Percentiles rank a stretch among this genome's conserved stretches.
phyloP scores from a whole-genome alignment of 2,113 vertebrate species.

The Phoenicopterus ruber region DNA sequence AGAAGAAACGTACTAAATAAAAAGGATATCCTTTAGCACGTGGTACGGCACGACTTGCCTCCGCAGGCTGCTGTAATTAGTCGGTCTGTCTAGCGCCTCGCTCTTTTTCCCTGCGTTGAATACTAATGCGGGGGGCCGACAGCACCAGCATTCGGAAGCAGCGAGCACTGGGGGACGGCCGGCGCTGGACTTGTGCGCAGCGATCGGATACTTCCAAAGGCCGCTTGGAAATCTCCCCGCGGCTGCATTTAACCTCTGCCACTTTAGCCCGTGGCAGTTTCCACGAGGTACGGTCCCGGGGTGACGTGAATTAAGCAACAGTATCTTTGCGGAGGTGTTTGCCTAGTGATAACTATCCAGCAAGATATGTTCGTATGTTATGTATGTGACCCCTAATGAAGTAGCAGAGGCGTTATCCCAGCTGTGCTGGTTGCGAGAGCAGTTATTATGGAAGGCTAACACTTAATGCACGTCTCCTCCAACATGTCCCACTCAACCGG shows the following conservation, averaged over 20 bases:
- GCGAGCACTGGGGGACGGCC: not conserved
- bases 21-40: not conserved
- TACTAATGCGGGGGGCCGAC: not conserved
- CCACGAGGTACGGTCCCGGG: fast-evolving
- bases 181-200: not conserved
- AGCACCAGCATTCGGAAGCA: not conserved
- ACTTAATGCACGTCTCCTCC: fast-evolving
- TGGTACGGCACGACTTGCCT: not conserved
- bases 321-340: not conserved
- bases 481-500: fast-evolving
- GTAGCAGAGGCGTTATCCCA: not conserved
- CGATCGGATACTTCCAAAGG: not conserved
- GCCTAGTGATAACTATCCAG: not conserved
- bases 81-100: not conserved
- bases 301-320: fast-evolving
- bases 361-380: fast-evolving
- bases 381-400: fast-evolving
- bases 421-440: not conserved
- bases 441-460: not conserved
- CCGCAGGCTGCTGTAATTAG: conserved; percentile 45
- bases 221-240: not conserved
- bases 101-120: not conserved
- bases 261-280: fast-evolving
- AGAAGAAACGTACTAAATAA: not conserved
- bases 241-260: not conserved